Conservation (phyloP, 53 echinoderm and acorn worm species). For the Stichopus horrens region DNA sequence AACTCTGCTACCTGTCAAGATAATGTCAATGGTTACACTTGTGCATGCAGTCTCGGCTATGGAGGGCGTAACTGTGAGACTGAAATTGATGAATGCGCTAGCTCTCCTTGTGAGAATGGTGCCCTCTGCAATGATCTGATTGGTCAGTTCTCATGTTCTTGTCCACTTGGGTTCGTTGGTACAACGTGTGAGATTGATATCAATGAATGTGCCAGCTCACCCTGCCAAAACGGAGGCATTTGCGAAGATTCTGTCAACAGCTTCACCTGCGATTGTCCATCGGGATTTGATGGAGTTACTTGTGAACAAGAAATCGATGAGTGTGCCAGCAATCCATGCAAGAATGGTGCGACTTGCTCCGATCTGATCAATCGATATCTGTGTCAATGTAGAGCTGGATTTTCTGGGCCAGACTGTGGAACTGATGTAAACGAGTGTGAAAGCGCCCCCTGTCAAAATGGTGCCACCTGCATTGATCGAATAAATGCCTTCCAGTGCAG, state of each 20-base stretch:
- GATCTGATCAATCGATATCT: constrained; percentile 27
- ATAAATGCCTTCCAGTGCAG: constrained; percentile 25
- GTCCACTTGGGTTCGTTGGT: constrained; percentile 5
- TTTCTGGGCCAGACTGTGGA: constrained; percentile 49
- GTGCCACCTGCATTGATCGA: constrained; percentile 2
- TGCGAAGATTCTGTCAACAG: constrained; percentile 36
- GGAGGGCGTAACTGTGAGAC: constrained; percentile 9
- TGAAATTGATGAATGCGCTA: constrained; percentile 22
- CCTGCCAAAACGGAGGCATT: constrained; percentile 29
- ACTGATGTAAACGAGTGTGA: constrained; percentile 1
- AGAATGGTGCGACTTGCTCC: constrained; percentile 39
- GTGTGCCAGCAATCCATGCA: constrained; percentile 45
- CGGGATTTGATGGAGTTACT: constrained; percentile 31
- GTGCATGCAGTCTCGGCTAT: background rate
- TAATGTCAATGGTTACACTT: constrained; percentile 26
- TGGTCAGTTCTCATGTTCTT: constrained; percentile 35
- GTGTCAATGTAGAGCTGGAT: constrained; percentile 59
- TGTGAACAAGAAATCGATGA: constrained; percentile 36
- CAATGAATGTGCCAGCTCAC: constrained; percentile 54
- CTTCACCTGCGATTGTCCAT: constrained; percentile 25
- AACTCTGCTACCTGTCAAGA: constrained; percentile 68
- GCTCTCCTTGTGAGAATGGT: constrained; percentile 46
- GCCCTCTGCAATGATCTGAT: constrained; percentile 34
- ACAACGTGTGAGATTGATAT: constrained; percentile 26
- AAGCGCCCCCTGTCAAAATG: constrained; percentile 13